These are phyloP conservation scores for Caerostris darwini DNA, from an alignment of 1,140 invertebrate genomes.

Conservation along the genomic window DNA sequence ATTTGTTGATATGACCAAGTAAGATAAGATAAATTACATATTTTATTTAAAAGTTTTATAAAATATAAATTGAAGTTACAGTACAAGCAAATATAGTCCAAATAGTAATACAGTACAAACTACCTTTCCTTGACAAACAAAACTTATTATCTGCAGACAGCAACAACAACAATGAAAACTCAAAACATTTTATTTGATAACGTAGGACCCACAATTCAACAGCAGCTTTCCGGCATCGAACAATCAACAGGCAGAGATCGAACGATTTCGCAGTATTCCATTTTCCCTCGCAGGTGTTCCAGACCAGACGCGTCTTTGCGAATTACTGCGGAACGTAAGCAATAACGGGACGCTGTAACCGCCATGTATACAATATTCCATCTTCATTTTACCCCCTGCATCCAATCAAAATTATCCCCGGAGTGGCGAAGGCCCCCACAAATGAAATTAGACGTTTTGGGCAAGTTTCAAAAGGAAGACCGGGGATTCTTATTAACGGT, in stretches of 20 bases:
- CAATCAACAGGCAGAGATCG: slow-evolving; percentile 26
- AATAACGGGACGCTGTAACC: slow-evolving; percentile 41
- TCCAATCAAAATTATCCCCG: slow-evolving; percentile 46
- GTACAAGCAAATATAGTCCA: too few species aligned
- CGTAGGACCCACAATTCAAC: background rate
- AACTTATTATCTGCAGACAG: too few species aligned
- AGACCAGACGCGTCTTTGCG: background rate
- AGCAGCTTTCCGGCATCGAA: background rate
- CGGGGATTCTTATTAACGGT: slow-evolving; percentile 48
- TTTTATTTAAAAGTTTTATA: too few species aligned
- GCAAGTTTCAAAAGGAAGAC: slow-evolving; percentile 46
- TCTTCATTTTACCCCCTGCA: slow-evolving; percentile 44
- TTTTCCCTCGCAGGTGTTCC: slow-evolving; percentile 18
- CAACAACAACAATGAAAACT: too few species aligned
- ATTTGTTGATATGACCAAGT: too few species aligned
- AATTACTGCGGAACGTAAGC: slow-evolving; percentile 27
- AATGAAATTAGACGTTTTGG: slow-evolving; percentile 53
- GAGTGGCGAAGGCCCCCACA: background rate
- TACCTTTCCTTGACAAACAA: too few species aligned
- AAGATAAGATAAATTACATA: too few species aligned
- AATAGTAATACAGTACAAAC: too few species aligned
- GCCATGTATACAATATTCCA: slow-evolving; percentile 50
- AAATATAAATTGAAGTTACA: too few species aligned
- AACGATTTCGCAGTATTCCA: background rate
- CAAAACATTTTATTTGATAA: too few species aligned